These are phyloP conservation scores for Aspiorhynchus laticeps DNA, from an alignment of 2,113 vertebrate species.

Conservation along the genomic window DNA sequence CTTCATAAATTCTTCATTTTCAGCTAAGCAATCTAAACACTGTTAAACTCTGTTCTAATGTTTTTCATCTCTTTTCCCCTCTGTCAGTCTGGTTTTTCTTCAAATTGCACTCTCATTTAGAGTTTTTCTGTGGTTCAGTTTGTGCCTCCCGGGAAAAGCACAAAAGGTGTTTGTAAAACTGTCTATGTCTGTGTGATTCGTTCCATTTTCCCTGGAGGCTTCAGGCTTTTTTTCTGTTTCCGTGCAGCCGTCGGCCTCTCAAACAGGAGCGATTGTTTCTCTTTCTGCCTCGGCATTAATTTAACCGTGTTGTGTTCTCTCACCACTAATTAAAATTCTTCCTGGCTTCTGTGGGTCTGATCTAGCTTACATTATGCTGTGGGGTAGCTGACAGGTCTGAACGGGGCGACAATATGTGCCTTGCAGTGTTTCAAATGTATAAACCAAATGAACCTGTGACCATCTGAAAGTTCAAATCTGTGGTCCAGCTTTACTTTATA, in stretches of 20 bases:
- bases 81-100: neutral
- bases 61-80: neutral
- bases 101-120: neutral
- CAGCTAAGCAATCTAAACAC: neutral
- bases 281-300: slow-evolving; percentile 59
- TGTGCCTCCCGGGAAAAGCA: slow-evolving; percentile 68
- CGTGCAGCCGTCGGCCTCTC: slow-evolving; percentile 41
- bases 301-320: slow-evolving; percentile 70
- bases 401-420: slow-evolving; percentile 54
- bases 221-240: neutral
- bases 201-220: slow-evolving; percentile 65
- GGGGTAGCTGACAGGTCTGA: slow-evolving; percentile 65
- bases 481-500: neutral
- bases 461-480: neutral
- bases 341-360: slow-evolving; percentile 58
- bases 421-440: slow-evolving; percentile 1
- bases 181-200: slow-evolving; percentile 69
- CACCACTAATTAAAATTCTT: slow-evolving; percentile 76
- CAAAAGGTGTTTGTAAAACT: slow-evolving; percentile 76
- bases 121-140: neutral
- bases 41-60: neutral
- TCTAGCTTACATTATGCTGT: slow-evolving; percentile 57
- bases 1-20: neutral
- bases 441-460: neutral
- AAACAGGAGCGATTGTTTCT: slow-evolving; percentile 77